Conservation (phyloP, 2,888 invertebrate species). For the Notodonta dromedarius region DNA sequence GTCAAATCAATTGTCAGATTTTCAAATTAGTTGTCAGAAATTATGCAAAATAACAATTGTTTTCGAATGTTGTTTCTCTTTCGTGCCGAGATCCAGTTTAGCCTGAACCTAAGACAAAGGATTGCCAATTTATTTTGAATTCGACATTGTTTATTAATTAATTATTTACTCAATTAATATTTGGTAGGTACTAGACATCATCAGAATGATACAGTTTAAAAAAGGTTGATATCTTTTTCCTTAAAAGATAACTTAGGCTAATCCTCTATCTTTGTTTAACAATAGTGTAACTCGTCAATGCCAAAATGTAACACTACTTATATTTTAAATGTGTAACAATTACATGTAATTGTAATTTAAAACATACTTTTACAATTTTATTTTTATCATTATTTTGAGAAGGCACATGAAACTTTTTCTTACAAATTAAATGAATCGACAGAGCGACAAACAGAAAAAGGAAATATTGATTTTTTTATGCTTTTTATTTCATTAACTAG, state of each 20-base stretch:
- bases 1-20: slow-evolving; percentile 33
- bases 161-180: no score
- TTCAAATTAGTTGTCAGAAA: slow-evolving; percentile 29
- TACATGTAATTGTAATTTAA: slow-evolving; percentile 70
- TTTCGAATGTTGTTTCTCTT: slow-evolving; percentile 40
- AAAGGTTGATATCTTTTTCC: no score
- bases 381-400: slow-evolving; percentile 74
- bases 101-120: slow-evolving; percentile 37
- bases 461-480: not conserved
- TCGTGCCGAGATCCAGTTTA: slow-evolving; percentile 55
- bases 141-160: no score
- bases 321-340: slow-evolving; percentile 70
- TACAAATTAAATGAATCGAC: slow-evolving; percentile 73
- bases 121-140: slow-evolving; percentile 7
- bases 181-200: no score
- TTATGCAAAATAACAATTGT: slow-evolving; percentile 51
- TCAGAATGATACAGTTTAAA: no score
- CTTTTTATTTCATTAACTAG: slow-evolving; percentile 9
- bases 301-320: slow-evolving; percentile 69
- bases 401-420: slow-evolving; percentile 82
- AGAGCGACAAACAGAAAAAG: slow-evolving; percentile 43
- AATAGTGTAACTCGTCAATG: slow-evolving; percentile 54
- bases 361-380: slow-evolving; percentile 68
- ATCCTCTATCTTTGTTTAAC: slow-evolving; percentile 44
- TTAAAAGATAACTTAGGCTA: not conserved